Percentiles rank a stretch among this genome's conserved stretches.
Conservation (phyloP, 2,113 vertebrate species). For the Alexandromys fortis region DNA sequence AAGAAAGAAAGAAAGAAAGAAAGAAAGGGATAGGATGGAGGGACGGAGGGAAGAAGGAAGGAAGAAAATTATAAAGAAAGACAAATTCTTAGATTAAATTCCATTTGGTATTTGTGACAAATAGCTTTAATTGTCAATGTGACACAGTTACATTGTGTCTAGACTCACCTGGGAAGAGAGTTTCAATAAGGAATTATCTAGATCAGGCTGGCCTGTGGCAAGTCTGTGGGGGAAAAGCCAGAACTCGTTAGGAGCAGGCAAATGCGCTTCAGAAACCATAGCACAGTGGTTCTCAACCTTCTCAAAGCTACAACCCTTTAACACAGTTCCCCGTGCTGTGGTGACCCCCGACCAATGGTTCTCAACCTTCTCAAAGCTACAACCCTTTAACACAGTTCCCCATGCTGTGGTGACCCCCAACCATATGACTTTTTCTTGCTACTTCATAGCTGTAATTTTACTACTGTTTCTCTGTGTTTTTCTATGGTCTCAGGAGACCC, state of each 20-base stretch:
- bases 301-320: not conserved
- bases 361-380: not conserved
- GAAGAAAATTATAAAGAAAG: too few relatives aligned
- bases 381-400: not conserved
- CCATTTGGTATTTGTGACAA: not conserved
- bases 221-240: not conserved
- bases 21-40: too few relatives aligned
- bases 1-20: too few relatives aligned
- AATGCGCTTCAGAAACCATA: not conserved
- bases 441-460: not conserved
- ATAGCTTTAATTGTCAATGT: not conserved
- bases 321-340: not conserved
- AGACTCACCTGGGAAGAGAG: not conserved
- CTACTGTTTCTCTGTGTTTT: not conserved
- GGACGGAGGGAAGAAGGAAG: too few relatives aligned
- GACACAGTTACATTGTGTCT: too few relatives aligned
- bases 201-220: not conserved
- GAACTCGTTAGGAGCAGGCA: not conserved
- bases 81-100: slow-evolving; percentile 5
- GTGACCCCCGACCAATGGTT: not conserved
- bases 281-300: not conserved
- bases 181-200: not conserved
- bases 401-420: not conserved
- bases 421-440: not conserved
- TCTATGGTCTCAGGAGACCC: not conserved